phyloP scores from a whole-genome alignment of 2,113 vertebrate species.

The Falco punctatus region DNA sequence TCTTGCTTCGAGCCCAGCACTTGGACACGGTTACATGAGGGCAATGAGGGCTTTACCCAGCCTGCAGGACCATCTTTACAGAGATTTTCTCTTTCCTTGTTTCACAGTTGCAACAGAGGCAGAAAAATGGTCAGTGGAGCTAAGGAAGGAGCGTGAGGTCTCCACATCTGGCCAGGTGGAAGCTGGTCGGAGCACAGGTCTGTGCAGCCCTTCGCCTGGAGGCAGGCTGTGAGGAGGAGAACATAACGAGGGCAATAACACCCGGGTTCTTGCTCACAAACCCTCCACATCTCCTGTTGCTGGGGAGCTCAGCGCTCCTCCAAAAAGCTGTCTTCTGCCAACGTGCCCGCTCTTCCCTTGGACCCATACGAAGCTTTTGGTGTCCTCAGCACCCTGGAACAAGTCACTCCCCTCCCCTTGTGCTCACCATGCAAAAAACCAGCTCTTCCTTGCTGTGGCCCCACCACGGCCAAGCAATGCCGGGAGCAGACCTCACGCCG shows the following conservation, averaged over 20 bases:
- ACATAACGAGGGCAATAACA: background rate
- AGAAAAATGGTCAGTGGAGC: background rate
- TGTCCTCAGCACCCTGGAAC: background rate
- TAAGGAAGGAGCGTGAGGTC: background rate
- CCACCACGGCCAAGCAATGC: rapidly evolving
- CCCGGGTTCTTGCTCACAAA: background rate
- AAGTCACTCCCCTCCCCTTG: background rate
- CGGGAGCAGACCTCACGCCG: rapidly evolving
- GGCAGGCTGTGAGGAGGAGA: background rate
- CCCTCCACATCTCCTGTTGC: background rate
- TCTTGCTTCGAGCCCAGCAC: background rate
- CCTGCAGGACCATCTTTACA: background rate
- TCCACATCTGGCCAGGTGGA: background rate
- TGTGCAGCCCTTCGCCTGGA: background rate
- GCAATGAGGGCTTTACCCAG: background rate
- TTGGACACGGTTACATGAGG: background rate
- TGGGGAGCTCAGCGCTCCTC: background rate
- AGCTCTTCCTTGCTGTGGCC: background rate
- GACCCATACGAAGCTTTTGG: background rate
- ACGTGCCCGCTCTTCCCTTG: rapidly evolving
- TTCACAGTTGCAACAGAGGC: background rate
- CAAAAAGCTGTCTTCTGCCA: background rate
- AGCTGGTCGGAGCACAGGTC: background rate
- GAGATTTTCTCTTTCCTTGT: background rate
- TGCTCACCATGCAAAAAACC: rapidly evolving